phyloP scores from a whole-genome alignment of 2,113 vertebrate genomes.

The Sorex araneus region DNA sequence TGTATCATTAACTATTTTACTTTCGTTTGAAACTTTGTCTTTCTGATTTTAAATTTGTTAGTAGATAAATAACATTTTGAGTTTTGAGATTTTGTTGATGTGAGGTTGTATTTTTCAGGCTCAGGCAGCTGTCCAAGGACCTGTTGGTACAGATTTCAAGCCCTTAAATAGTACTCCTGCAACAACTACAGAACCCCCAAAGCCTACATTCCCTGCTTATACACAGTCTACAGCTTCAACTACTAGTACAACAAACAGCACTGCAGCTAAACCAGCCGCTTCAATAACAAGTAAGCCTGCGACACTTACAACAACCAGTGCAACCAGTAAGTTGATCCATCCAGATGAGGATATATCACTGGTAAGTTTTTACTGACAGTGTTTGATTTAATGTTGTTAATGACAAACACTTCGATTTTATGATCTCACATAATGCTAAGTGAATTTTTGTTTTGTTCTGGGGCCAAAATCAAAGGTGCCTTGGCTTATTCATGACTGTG shows the following conservation, averaged over 20 bases:
- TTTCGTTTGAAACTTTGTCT: constrained; percentile 81
- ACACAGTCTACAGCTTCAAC: constrained; percentile 95
- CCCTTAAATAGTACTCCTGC: constrained; percentile 92
- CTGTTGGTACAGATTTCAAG: constrained; percentile 94
- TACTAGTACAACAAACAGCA: constrained; percentile 96
- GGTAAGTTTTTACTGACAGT: constrained; percentile 91
- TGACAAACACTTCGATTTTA: constrained; percentile 1
- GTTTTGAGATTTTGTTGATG: constrained; percentile 70
- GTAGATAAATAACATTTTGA: not conserved
- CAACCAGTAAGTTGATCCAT: constrained; percentile 99
- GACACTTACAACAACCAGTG: constrained; percentile 98
- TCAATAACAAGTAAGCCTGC: constrained; percentile 99
- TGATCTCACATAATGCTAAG: constrained; percentile 9
- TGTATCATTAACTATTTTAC: constrained; percentile 77
- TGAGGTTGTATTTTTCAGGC: constrained; percentile 90
- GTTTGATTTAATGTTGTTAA: not conserved
- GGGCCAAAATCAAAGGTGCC: not conserved
- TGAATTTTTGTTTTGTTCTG: not conserved
- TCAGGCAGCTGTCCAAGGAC: constrained; percentile 94
- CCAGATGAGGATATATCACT: constrained; percentile 99
- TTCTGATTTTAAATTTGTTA: constrained; percentile 71
- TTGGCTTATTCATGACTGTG: not conserved
- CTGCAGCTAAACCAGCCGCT: constrained; percentile 96
- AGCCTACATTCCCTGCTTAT: constrained; percentile 99
- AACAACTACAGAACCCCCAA: constrained; percentile 95